phyloP scores from a whole-genome alignment of 2,797 vertebrate species.

The Sebastes diaconus region DNA sequence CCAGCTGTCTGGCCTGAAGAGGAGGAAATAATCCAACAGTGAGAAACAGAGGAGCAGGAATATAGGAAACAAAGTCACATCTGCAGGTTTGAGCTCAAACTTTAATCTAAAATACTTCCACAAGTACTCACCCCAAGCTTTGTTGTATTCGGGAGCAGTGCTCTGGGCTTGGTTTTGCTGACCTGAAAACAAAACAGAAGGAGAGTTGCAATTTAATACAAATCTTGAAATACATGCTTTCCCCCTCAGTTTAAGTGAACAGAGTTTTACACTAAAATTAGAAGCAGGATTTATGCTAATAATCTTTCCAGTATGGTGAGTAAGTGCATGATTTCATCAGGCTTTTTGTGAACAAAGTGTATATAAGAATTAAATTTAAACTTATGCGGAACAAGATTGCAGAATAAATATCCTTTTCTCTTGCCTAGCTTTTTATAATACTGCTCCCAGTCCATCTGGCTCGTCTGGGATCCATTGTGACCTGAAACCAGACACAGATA shows the following conservation, averaged over 20 bases:
- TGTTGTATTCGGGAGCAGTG: constrained; percentile 92
- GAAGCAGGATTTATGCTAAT: neutral
- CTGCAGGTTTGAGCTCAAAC: neutral
- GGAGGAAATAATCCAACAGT: neutral
- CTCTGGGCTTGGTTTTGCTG: constrained; percentile 95
- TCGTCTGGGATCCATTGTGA: constrained; percentile 82
- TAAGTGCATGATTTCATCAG: neutral
- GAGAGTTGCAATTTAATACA: neutral
- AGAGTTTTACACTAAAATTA: neutral
- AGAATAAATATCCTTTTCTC: constrained; percentile 32
- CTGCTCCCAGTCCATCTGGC: constrained; percentile 83
- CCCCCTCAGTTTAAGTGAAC: neutral
- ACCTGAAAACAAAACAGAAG: constrained; percentile 82
- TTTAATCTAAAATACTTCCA: neutral
- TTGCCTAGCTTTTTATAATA: constrained; percentile 81
- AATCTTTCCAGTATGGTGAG: neutral
- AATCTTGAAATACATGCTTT: neutral
- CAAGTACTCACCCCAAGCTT: constrained; percentile 90
- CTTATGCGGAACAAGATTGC: neutral
- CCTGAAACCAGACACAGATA: constrained; percentile 79
- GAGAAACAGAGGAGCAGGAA: neutral
- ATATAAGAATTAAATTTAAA: neutral
- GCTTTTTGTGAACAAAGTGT: neutral
- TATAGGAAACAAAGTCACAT: neutral
- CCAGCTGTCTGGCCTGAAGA: constrained; percentile 88